phyloP scores from a whole-genome alignment of 2,113 vertebrate species.

The Bufo gargarizans region DNA sequence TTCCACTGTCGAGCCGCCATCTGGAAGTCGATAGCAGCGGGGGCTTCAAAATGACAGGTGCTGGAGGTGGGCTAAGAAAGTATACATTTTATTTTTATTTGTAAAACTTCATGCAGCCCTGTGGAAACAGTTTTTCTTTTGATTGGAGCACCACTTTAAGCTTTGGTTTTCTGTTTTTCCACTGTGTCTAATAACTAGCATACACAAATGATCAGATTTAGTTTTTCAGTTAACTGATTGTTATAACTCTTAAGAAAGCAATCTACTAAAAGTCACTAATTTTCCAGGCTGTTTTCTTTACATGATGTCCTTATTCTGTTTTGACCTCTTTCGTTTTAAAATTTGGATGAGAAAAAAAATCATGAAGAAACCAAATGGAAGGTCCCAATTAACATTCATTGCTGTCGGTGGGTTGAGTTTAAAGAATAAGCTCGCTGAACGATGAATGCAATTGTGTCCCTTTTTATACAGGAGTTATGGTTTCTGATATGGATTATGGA shows the following conservation, averaged over 20 bases:
- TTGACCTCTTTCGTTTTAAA: not conserved
- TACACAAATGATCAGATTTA: no score
- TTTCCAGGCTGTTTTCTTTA: not conserved
- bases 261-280: not conserved
- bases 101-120: no score
- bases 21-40: no score
- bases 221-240: not conserved
- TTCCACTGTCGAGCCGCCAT: no score
- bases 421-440: slow-evolving; percentile 98
- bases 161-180: no score
- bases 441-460: slow-evolving; percentile 99
- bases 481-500: not conserved
- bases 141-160: no score
- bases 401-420: slow-evolving; percentile 99
- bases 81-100: no score
- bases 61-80: no score
- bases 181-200: no score
- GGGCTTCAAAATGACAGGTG: no score
- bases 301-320: not conserved
- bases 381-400: slow-evolving; percentile 99
- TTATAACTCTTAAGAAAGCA: not conserved
- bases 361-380: slow-evolving; percentile 68
- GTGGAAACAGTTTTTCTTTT: no score
- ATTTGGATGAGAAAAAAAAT: not conserved
- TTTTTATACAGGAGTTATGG: slow-evolving; percentile 71